These are phyloP conservation scores for Sander vitreus DNA, from an alignment of 2,113 vertebrate genomes.

Conservation along the genomic window DNA sequence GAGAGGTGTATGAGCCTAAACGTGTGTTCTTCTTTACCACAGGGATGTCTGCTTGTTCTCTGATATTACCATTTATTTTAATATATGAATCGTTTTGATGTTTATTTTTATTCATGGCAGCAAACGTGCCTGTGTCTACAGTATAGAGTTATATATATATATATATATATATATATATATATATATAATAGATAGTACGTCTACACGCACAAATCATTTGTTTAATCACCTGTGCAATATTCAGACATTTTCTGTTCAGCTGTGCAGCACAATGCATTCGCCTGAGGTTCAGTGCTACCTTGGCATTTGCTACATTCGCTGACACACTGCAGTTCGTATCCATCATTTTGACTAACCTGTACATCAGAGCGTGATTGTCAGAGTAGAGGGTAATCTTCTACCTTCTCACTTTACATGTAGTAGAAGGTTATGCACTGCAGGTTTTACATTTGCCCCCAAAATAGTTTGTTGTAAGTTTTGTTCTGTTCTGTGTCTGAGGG, in stretches of 20 bases:
- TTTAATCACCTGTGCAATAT: slow-evolving; percentile 74
- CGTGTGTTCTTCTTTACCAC: slow-evolving; percentile 18
- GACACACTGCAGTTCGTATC: slow-evolving; percentile 25
- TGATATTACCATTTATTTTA: slow-evolving; percentile 53
- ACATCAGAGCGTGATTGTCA: not conserved
- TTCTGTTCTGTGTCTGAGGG: not conserved
- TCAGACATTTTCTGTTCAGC: slow-evolving; percentile 27
- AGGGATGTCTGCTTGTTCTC: slow-evolving; percentile 36
- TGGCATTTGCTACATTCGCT: not conserved
- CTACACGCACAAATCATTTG: slow-evolving; percentile 54
- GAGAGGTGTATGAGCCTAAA: slow-evolving; percentile 27
- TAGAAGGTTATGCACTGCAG: slow-evolving; percentile 28
- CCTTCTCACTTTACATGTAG: not conserved
- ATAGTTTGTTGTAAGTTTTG: not conserved
- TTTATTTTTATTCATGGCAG: slow-evolving; percentile 68
- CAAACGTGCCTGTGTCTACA: slow-evolving; percentile 69
- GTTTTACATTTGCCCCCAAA: slow-evolving; percentile 16
- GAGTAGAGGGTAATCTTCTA: slow-evolving; percentile 4
- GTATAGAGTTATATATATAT: slow-evolving; percentile 51
- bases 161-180: no score
- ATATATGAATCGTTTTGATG: slow-evolving; percentile 48
- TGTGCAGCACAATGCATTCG: slow-evolving; percentile 16
- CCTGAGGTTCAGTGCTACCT: slow-evolving; percentile 9
- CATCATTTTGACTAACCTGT: slow-evolving; percentile 6
- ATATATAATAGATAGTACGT: no score